Base-by-base conservation (phyloP, 2,113 vertebrate genomes). In the Dicerorhinus sumatrensis region DNA sequence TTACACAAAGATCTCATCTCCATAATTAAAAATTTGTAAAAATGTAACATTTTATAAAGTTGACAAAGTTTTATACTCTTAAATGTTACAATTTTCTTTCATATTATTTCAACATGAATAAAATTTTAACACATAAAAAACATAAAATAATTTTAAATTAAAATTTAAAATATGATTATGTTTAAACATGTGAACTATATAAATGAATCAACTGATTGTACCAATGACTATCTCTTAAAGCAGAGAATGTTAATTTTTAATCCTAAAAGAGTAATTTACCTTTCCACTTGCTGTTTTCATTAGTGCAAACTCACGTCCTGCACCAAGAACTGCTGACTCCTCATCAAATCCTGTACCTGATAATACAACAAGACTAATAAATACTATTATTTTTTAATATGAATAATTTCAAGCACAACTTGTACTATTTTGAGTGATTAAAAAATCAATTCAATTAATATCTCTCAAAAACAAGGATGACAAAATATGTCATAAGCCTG, bases 281-380 rank as follows among this genome's bases (percentile, higher is more conserved):
- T 99, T 99, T 98, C 99, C 99, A 92, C 99, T 99, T 96, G 99
- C 99, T 16, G 99, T 99, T 99, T 99, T 99, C 99, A 99, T 99
- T 94, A 99, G 98, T 97, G 99, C 99, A 99, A 99, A 99, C 98
- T 99, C 99, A 98, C 99, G 99, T 98, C 99, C 99, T 87, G 99
- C 99, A 98, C 99, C 99, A 77, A 99, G 99, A 98, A 99, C 93
- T 23, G 99, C 99, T 90, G 99, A 99, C 94, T 99, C 99, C 97
- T 99, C 99, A 99, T 99, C 99, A 99, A 99, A 99, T 89, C 99
- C 99, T 72, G 99, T 99, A 98, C 99, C 99, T 99, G 96, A 83
- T 54, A 82, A 98, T 12, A 97, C 1, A 89, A 77, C 3, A 95
- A 98, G 85, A 91, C 0, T 63, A 70, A 95, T 96, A 90, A 96